Base-by-base conservation (phyloP, 2,797 vertebrate species). In the Tauraco hartlaubi region DNA sequence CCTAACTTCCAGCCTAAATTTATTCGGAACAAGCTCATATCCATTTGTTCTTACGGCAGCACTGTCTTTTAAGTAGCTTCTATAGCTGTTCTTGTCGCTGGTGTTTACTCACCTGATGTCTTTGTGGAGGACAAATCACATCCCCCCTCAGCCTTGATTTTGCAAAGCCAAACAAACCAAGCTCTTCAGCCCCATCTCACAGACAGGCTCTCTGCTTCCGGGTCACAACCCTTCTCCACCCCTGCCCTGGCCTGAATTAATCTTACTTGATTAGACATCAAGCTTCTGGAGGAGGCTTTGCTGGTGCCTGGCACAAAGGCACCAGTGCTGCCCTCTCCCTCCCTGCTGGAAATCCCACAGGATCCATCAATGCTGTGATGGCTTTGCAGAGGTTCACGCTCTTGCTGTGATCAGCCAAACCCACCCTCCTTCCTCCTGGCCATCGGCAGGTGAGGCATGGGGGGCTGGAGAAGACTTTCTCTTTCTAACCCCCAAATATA, bases 101-200 rank as follows among this genome's bases (percentile, higher is more conserved):
- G 63, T 92, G 71, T 95, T 86, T 69, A 91, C 76, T 29, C 79
- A 79, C 31, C 39, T 6, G 1, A 11, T 12, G 18, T 80, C 35
- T 91, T 92, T 85, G 85, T 29, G 33, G 75, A 92, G 37, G 49
- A 92, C 71, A 88, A 78, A 91, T 25, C 56, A 52, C 74, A 52
- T 74, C 56, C 91, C 68, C 91, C 63, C 79, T 86, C 71, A 91
- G 86, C 62, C 94, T 90, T 61, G 20, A 83, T 90, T 91, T 74
- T 85, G 41, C 81, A 79, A 92, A 92, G 81, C 56, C 91, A 92
- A 96, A 92, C 67, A 89, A 88, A 88, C n/a, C 48, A 59, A 83
- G 72, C 68, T 56, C 64, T 77, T 54, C 85, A 92, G 72, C 31
- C 63, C 28, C 48, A 61, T 81, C 84, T 74, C 11, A 2, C 22